Conservation (phyloP, 2,113 vertebrate genomes). For the Stigmatopora nigra region DNA sequence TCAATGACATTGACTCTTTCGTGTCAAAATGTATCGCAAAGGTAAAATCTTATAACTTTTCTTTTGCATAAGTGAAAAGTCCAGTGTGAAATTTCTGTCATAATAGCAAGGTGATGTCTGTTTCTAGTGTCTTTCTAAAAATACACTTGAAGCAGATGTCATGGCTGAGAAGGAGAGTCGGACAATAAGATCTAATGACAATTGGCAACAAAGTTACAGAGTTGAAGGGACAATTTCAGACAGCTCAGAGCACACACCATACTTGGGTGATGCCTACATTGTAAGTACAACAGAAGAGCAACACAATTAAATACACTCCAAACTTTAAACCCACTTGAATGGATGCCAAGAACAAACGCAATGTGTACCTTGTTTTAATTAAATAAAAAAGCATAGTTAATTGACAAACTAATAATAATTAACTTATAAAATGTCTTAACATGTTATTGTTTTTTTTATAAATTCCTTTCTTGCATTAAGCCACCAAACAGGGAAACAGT, state of each 20-base stretch:
- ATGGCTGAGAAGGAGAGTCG: constrained; percentile 53
- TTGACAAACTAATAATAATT: too few relatives aligned
- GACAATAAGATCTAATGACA: neutral
- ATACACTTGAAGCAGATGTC: neutral
- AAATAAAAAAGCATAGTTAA: too few relatives aligned
- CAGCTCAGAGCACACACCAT: constrained; percentile 20
- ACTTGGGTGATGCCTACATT: constrained; percentile 67
- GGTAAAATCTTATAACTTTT: constrained; percentile 57
- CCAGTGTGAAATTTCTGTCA: neutral
- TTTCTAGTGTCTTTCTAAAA: neutral
- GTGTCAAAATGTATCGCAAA: constrained; percentile 70
- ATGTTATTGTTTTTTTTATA: neutral
- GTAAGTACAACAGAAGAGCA: constrained; percentile 59
- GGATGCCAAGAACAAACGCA: too few relatives aligned
- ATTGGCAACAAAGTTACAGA: constrained; percentile 56
- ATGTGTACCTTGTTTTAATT: too few relatives aligned
- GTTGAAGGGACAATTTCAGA: constrained; percentile 77
- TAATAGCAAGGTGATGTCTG: neutral
- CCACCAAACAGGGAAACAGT: constrained; percentile 59
- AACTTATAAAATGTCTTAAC: neutral
- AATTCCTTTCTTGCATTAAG: constrained; percentile 43
- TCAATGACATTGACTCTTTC: constrained; percentile 77
- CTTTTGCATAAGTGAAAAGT: neutral
- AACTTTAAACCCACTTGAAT: too few relatives aligned
- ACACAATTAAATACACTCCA: too few relatives aligned